Evolutionary conservation across 2,797 vertebrate species (phyloP).

Genomic region (Pteronotus mesoamericanus): DNA sequence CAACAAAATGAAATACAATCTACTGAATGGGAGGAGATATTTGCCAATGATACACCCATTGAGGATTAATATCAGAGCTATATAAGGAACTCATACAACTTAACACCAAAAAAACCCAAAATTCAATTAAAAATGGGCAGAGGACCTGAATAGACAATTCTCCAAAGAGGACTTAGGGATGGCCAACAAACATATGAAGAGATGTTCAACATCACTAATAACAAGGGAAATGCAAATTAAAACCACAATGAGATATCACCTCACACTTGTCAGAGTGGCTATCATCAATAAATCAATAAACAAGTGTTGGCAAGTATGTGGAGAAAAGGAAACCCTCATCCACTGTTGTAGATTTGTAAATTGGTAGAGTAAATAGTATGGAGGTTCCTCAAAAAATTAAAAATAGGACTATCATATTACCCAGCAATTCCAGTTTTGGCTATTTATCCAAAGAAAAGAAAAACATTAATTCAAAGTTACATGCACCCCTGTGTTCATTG

Average conservation of each 20-base stretch:
- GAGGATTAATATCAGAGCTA: background rate
- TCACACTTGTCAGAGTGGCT: background rate
- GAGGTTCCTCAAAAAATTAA: background rate
- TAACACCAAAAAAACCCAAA: background rate
- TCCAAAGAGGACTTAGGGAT: background rate
- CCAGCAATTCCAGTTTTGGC: background rate
- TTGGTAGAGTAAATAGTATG: background rate
- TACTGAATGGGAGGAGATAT: background rate
- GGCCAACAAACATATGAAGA: background rate
- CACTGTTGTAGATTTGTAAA: background rate
- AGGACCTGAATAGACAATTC: background rate
- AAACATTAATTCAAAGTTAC: background rate
- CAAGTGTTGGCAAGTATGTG: background rate
- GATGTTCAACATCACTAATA: background rate
- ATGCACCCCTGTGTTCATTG: background rate
- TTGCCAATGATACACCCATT: background rate
- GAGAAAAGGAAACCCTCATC: background rate
- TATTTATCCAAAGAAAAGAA: background rate
- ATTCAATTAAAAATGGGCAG: background rate
- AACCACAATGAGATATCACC: background rate
- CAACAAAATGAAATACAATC: background rate
- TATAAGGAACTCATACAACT: background rate
- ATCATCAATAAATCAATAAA: background rate
- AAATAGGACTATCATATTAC: background rate
- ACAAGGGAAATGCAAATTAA: background rate